These are phyloP conservation scores for Epinotia brunnichana DNA, from an alignment of 2,888 invertebrate genomes.

Conservation along the genomic window DNA sequence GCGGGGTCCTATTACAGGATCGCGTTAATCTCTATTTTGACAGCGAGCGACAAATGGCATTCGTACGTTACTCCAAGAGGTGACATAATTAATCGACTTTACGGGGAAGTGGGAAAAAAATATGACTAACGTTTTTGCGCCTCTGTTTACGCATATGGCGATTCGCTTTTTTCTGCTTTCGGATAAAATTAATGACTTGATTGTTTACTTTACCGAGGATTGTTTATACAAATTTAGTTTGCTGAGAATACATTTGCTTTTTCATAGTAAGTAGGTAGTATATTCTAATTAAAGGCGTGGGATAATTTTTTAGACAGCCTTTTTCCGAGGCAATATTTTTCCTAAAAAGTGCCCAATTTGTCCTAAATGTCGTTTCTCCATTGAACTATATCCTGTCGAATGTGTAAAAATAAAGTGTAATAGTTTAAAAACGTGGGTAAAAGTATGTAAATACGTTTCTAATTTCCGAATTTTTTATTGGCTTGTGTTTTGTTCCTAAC, in stretches of 20 bases:
- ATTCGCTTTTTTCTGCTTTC: conserved; percentile 51
- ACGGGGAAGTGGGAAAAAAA: conserved; percentile 63
- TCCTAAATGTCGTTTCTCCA: background rate
- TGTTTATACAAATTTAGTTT: conserved; percentile 33
- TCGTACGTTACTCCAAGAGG: conserved; percentile 57
- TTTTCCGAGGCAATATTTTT: no score
- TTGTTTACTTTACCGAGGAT: conserved; percentile 40
- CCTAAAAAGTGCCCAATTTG: background rate
- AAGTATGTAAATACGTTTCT: background rate
- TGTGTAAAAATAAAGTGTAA: background rate
- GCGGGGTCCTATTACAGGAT: conserved; percentile 71
- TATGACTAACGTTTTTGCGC: conserved; percentile 60
- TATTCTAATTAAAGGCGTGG: conserved; percentile 45
- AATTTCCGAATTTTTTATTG: background rate
- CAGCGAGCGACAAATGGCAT: conserved; percentile 77
- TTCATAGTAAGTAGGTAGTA: conserved; percentile 1
- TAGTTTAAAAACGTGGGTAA: background rate
- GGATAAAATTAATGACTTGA: conserved; percentile 47
- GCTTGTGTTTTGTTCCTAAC: no score
- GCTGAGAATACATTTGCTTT: conserved; percentile 22
- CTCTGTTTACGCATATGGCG: conserved; percentile 63
- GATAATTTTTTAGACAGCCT: conserved; percentile 49
- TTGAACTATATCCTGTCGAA: no score
- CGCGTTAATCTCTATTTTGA: conserved; percentile 78
- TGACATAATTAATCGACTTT: conserved; percentile 64